Evolutionary conservation across 2,888 invertebrate species (phyloP).

Genomic region (Heliconius hortense): DNA sequence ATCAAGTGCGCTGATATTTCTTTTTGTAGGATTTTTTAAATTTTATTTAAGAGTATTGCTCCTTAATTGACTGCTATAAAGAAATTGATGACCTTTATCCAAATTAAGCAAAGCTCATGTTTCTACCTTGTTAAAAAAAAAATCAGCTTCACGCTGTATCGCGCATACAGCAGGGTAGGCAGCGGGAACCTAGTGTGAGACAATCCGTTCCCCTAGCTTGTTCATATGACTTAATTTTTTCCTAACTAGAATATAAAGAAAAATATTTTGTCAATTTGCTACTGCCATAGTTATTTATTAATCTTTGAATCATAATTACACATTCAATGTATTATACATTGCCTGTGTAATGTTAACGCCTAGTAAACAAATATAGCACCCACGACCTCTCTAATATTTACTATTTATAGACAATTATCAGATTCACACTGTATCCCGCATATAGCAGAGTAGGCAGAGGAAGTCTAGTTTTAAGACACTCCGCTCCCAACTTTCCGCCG

Average conservation of each 20-base stretch:
- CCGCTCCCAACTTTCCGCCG: neutral
- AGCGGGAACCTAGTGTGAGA: too few relatives aligned
- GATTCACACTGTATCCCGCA: neutral
- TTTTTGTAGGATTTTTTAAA: conserved; percentile 7
- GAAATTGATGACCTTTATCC: neutral
- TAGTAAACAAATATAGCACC: neutral
- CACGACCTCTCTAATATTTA: neutral
- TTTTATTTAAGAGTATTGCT: conserved; percentile 13
- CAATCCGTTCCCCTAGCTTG: neutral
- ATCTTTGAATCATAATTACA: neutral
- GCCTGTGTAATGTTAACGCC: neutral
- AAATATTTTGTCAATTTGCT: neutral
- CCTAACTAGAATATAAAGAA: neutral
- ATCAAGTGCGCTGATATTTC: conserved; percentile 25
- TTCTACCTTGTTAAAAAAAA: neutral
- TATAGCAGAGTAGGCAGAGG: neutral
- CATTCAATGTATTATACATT: neutral
- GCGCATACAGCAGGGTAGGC: too few relatives aligned
- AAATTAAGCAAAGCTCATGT: neutral
- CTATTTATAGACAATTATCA: neutral
- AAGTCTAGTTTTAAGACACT: neutral
- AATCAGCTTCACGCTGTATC: too few relatives aligned
- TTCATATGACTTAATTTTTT: neutral
- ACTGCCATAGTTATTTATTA: neutral
- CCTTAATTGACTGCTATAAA: conserved; percentile 6